Conservation (phyloP, 2,888 invertebrate genomes). For the Archips crataeganus region DNA sequence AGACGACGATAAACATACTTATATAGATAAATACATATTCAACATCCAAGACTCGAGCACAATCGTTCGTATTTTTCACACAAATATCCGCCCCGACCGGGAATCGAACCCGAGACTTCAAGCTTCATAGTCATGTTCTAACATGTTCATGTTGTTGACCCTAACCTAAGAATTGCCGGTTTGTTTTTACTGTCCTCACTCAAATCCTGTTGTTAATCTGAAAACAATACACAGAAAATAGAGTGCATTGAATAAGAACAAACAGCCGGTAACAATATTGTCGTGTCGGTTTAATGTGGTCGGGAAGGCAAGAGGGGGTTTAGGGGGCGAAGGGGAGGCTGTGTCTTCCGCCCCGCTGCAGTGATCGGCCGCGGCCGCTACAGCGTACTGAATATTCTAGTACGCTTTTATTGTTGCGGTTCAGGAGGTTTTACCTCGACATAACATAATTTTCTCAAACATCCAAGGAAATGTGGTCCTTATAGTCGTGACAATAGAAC, state of each 20-base stretch:
- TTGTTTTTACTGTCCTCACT: too few relatives aligned
- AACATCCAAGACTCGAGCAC: too few relatives aligned
- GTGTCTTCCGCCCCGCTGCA: constrained; percentile 8
- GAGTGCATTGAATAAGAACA: background rate
- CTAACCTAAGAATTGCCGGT: too few relatives aligned
- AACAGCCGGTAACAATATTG: constrained; percentile 7
- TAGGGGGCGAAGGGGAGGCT: background rate
- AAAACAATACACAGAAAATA: background rate
- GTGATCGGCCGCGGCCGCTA: constrained; percentile 5
- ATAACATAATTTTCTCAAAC: background rate
- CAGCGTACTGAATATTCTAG: constrained; percentile 7
- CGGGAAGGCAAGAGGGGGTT: background rate
- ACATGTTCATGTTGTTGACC: too few relatives aligned
- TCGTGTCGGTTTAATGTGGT: background rate
- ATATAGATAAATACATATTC: too few relatives aligned
- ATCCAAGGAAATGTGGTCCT: too few relatives aligned
- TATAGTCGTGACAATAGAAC: too few relatives aligned
- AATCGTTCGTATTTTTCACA: too few relatives aligned
- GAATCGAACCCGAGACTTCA: too few relatives aligned
- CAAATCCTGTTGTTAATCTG: background rate
- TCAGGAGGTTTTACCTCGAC: background rate
- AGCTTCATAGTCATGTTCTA: too few relatives aligned
- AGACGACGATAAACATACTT: too few relatives aligned
- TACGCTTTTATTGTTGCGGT: constrained; percentile 9
- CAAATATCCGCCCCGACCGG: too few relatives aligned